Evolutionary conservation across 2,113 vertebrate genomes (phyloP), one percentile per base, ranked within the genome.

Genomic region (Morphnarchus princeps): DNA sequence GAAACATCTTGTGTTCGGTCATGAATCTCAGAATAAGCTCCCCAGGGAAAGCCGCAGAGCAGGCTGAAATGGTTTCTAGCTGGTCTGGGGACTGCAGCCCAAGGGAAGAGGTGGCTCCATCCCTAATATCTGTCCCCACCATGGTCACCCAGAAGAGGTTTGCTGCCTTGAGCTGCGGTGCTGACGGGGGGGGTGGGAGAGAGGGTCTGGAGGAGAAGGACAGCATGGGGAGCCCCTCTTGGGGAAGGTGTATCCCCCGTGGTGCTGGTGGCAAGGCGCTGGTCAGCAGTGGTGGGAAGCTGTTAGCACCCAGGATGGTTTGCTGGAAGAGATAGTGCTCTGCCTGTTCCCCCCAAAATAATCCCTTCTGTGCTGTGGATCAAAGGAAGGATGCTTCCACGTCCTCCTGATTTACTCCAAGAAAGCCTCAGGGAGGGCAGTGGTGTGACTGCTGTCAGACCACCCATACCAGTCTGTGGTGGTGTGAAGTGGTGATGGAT

Each of bases 11-110:
- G 0, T 5, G 7, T n/a, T 87, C 59, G 42, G 77, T 28, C 24
- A 43, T 17, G 7, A 24, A 57, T 74, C 38, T 43, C 57, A 17
- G 71, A 67, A 31, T 4, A 54, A 82, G 58, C 55, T 93, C 72
- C 71, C 67, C 24, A 20, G 80, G 62, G 67, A 93, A 94, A 81
- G 89, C 7, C 11, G 20, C 62, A 45, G 63, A 87, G 38, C 36
- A 47, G 36, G 82, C 43, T 93, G 49, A 63, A 89, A 43, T 85
- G 80, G 58, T 90, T 96, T 94, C 74, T 69, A 70, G 69, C 31
- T 77, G 76, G 61, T 52, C 65, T 76, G n/a, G 52, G 66, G 52
- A 34, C 69, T 59, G 50, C 54, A 94, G 50, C 54, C 31, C 17
- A 6, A 62, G 34, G 28, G n/a, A 77, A 80, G 59, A 62, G 29